Evolutionary conservation across 2,797 vertebrate species (phyloP), one percentile per base, ranked within the genome.

Genomic region (Cyclura pinguis): DNA sequence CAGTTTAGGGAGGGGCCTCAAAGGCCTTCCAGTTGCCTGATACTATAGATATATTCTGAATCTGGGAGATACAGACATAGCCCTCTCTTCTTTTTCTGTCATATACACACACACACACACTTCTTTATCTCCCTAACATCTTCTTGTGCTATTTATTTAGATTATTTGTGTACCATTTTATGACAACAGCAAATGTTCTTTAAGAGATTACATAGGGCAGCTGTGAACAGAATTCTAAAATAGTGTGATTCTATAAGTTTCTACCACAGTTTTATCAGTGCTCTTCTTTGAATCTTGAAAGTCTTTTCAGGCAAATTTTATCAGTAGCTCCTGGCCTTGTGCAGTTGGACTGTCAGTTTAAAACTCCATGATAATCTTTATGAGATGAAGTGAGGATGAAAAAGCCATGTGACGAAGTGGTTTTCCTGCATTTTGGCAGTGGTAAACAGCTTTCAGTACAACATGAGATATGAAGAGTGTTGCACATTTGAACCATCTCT

Each of bases 401-500:
- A 14, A 18, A 18, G 24, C 73, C 22, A 62, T 59, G 14, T 77
- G 32, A 80, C 4, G 5, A 67, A 14, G 42, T 64, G 27, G 6
- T 59, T 59, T 29, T 59, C 22, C 47, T n/a, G n/a, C 76, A 59
- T 20, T 38, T 76, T 29, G 35, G 57, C 22, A 47, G 24, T 78
- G 78, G 1, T 80, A 69, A 78, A 55, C 6, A 69, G 47, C 35
- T 64, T 50, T 50, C 9, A 32, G 18, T 50, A 18, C 7, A 59
- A 73, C 59, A 29, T n/a, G 35, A 81, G 38, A 73, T 16, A 78
- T 85, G 64, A 88, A 42, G 87, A 27, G 0, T 62, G 35, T 89
- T 78, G 59, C 52, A 80, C 52, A 77, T 87, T 78, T 87, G 80
- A 93, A 81, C 78, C 93, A 94, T 92, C 38, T 89, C 55, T 2